phyloP scores from a whole-genome alignment of 2,797 vertebrate genomes.

The Poecilia velifera region DNA sequence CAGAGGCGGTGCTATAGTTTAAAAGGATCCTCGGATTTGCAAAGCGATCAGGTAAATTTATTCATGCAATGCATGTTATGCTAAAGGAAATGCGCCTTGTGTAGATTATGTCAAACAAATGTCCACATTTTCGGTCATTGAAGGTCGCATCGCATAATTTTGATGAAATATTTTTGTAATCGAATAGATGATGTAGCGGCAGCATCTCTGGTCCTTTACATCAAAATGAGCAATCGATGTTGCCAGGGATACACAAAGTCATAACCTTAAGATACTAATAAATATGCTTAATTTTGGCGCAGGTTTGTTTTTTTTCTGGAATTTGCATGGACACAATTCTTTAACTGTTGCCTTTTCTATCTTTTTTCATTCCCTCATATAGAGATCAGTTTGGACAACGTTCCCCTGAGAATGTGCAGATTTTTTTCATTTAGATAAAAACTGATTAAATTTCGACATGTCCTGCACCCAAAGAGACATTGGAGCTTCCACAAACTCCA shows the following conservation, averaged over 20 bases:
- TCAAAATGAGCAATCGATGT: constrained; percentile 4
- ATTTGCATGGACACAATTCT: background rate
- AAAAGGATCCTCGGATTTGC: background rate
- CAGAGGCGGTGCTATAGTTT: background rate
- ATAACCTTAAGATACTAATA: background rate
- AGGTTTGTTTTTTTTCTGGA: background rate
- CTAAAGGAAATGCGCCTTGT: too few species aligned
- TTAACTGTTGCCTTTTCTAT: background rate
- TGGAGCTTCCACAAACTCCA: constrained; percentile 54
- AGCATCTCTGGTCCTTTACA: background rate
- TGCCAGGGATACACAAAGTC: constrained; percentile 18
- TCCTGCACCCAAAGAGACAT: constrained; percentile 62
- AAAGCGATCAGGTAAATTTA: constrained; percentile 14
- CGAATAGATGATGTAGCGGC: constrained; percentile 48
- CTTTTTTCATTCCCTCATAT: background rate
- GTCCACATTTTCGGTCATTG: background rate
- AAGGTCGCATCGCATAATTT: background rate
- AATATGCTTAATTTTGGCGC: background rate
- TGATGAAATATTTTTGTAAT: background rate
- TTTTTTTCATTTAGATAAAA: background rate
- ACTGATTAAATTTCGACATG: constrained; percentile 60
- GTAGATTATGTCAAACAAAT: background rate
- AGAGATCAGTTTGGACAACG: constrained; percentile 19
- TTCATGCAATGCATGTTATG: background rate
- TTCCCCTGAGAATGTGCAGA: constrained; percentile 22